Base-by-base conservation (phyloP, 2,113 vertebrate genomes). In the Nyctibius bracteatus region DNA sequence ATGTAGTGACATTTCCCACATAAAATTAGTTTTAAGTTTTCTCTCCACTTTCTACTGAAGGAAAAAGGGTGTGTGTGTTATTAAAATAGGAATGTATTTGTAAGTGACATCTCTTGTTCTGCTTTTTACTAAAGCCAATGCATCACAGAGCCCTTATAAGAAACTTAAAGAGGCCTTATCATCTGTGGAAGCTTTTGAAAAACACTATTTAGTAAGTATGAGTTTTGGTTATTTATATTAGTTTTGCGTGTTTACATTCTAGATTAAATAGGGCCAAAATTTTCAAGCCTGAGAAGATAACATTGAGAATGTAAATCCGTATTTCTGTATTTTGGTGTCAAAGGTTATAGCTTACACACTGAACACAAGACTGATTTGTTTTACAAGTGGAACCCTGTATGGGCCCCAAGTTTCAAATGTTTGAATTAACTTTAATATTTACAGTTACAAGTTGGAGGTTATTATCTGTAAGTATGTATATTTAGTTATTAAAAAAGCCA, bases 141-240 rank as follows among this genome's bases (percentile, higher is more conserved):
- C 99, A 92, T 98, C 98, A 90, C 99, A 99, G 97, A 99, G 99
- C 96, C 99, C 99, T 18, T 99, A 99, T 70, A 99, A 99, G 97
- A 99, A 99, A 96, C 98, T 99, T 62, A 99, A 99, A 94, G 99
- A 99, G 97, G 99, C 99, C 20, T 97, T 99, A 87, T 99, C 99
- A 4, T 99, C 99, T 11, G 99, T 99, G 78, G 99, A 99, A 96
- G 98, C 99, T 68, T 99, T 99, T 97, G 99, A 99, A 97, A 99
- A 99, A 92, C 99, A 99, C 96, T 99, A 99, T 96, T 98, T 99
- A 95, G 99, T 99, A 97, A 99, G 99, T 97, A 84, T 88, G 10
- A 37, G 4, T 14, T 49, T 15, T 62, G 22, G 20, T 39, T 68
- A 20, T 70, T 92, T 70, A 4, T 86, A 11, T 30, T 72, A 6